phyloP scores from a whole-genome alignment of 2,113 vertebrate species.

The Callipepla californica region DNA sequence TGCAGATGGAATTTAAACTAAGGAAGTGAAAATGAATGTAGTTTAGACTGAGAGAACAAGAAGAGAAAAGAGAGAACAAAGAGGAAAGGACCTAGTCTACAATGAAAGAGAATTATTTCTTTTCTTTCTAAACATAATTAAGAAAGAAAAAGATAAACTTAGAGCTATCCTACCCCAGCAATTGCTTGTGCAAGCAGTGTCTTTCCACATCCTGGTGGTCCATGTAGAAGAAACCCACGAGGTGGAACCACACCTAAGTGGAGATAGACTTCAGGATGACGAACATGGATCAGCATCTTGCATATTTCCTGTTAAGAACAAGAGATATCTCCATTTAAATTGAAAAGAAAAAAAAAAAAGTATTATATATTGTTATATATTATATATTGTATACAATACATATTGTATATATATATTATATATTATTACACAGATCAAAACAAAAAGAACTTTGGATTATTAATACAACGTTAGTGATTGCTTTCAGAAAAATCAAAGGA shows the following conservation, averaged over 20 bases:
- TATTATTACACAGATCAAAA: neutral
- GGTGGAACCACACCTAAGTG: slow-evolving; percentile 91
- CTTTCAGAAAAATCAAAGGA: neutral
- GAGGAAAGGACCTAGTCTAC: neutral
- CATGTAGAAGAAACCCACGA: slow-evolving; percentile 92
- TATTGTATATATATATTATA: too few species aligned
- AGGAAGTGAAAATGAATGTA: neutral
- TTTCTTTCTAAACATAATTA: neutral
- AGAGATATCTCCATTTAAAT: neutral
- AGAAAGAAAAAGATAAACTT: neutral
- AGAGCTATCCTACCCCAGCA: slow-evolving; percentile 87
- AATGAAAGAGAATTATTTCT: neutral
- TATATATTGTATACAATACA: too few species aligned
- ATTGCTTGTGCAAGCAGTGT: slow-evolving; percentile 94
- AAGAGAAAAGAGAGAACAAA: neutral
- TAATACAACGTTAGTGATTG: neutral
- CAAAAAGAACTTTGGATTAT: neutral
- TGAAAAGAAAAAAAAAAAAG: neutral
- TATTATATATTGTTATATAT: neutral
- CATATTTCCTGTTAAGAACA: slow-evolving; percentile 87
- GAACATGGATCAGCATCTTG: slow-evolving; percentile 92
- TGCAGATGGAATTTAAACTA: neutral
- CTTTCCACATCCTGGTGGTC: slow-evolving; percentile 96
- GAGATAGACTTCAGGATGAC: slow-evolving; percentile 92
- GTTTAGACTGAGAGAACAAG: neutral